A percentile compares a stretch with the other conserved stretches of the same genome.
These are phyloP conservation scores for Caenorhabditis doughertyi DNA, from an alignment of 2,888 invertebrate species.

Conservation along the genomic window DNA sequence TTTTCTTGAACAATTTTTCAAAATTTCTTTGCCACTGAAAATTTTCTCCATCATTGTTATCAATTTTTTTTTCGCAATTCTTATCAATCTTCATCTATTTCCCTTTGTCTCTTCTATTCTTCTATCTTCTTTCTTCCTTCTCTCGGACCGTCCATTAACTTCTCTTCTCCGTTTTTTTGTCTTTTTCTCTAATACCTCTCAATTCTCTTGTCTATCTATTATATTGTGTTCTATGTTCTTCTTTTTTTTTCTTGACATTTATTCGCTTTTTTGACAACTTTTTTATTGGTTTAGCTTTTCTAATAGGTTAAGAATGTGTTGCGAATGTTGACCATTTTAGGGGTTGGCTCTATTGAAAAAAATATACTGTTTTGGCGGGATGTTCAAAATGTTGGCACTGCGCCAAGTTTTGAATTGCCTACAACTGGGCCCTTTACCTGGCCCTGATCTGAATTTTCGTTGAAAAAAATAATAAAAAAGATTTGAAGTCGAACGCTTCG, in stretches of 20 bases:
- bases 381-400: too few species aligned
- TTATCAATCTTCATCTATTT: conserved; percentile 33
- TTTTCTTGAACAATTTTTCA: neutral
- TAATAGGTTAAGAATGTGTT: neutral
- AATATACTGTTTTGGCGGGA: too few species aligned
- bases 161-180: neutral
- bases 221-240: neutral
- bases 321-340: too few species aligned
- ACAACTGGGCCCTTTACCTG: too few species aligned
- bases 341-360: too few species aligned
- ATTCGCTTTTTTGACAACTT: too few species aligned
- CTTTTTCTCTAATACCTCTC: conserved; percentile 2
- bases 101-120: conserved; percentile 1
- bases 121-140: neutral
- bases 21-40: too few species aligned
- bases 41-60: neutral
- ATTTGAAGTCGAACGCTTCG: too few species aligned
- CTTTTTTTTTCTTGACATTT: neutral
- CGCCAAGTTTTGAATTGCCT: too few species aligned
- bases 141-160: neutral
- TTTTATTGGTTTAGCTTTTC: neutral
- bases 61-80: neutral
- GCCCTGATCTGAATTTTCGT: too few species aligned
- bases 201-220: neutral
- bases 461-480: too few species aligned